Conservation (phyloP, 1,140 invertebrate species). For the Drosophila prosaltans region DNA sequence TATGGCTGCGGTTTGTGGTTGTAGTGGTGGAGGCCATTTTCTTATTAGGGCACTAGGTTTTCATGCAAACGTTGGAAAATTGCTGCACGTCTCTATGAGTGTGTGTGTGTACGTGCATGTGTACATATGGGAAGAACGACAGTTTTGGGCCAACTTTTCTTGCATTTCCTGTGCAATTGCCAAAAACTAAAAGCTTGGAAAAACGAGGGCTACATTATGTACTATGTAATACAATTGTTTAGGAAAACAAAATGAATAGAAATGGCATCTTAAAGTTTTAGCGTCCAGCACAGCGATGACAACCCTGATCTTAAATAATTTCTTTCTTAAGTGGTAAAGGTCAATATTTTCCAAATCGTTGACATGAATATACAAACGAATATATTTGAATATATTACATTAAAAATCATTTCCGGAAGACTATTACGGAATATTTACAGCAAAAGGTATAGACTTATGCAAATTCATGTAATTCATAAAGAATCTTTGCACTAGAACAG, state of each 20-base stretch:
- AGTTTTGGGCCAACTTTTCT: slow-evolving; percentile 66
- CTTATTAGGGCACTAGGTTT: slow-evolving; percentile 82
- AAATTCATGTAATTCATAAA: too few species aligned
- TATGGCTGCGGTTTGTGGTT: slow-evolving; percentile 4
- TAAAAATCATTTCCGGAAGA: too few species aligned
- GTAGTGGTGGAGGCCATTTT: slow-evolving; percentile 54
- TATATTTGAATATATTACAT: too few species aligned
- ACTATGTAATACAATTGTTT: slow-evolving; percentile 25
- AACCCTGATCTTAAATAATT: too few species aligned
- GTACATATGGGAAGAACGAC: slow-evolving; percentile 29
- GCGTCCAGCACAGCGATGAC: too few species aligned
- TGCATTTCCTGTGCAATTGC: slow-evolving; percentile 69
- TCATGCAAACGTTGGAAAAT: slow-evolving; percentile 73
- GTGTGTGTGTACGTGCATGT: slow-evolving; percentile 25
- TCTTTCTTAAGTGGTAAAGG: too few species aligned
- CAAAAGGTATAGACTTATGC: too few species aligned
- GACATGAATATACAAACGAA: too few species aligned
- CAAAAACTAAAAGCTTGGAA: slow-evolving; percentile 42
- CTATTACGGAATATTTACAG: too few species aligned
- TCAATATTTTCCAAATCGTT: too few species aligned
- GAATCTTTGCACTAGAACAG: background rate
- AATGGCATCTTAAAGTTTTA: too few species aligned
- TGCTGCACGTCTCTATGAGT: slow-evolving; percentile 52
- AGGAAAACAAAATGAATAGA: too few species aligned
- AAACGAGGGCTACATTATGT: slow-evolving; percentile 21